Percentiles rank a stretch among this genome's conserved stretches.
phyloP scores from a whole-genome alignment of 2,113 vertebrate genomes.

The Struthio camelus region DNA sequence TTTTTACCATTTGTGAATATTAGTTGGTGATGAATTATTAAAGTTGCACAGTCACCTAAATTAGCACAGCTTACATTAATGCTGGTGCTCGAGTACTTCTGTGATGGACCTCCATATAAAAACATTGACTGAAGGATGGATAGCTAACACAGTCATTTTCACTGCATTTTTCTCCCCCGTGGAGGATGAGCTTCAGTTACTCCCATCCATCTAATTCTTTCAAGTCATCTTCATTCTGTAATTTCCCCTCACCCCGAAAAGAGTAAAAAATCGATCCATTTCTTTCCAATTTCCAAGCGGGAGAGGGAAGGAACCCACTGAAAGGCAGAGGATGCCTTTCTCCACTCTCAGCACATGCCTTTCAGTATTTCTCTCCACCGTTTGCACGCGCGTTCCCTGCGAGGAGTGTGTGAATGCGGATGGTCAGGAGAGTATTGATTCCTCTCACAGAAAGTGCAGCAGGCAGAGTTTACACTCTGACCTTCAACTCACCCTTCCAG shows the following conservation, averaged over 20 bases:
- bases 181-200: constrained; percentile 14
- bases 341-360: not conserved
- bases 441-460: not conserved
- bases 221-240: constrained; percentile 28
- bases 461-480: constrained; percentile 13
- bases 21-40: not conserved
- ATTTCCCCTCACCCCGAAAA: constrained; percentile 60
- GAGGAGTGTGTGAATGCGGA: not conserved
- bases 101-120: not conserved
- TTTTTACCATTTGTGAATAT: not conserved
- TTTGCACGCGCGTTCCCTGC: not conserved
- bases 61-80: not conserved
- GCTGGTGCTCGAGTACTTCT: rapidly evolving
- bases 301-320: constrained; percentile 24
- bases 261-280: constrained; percentile 33
- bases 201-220: constrained; percentile 48
- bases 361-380: not conserved
- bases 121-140: not conserved
- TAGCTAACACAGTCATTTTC: not conserved
- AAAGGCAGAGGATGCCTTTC: constrained; percentile 5
- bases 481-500: constrained; percentile 34
- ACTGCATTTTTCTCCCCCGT: not conserved
- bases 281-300: constrained; percentile 42
- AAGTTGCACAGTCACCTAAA: not conserved
- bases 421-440: constrained; percentile 1